These are phyloP conservation scores for Fulmarus glacialis DNA, from an alignment of 2,113 vertebrate genomes.

Conservation along the genomic window DNA sequence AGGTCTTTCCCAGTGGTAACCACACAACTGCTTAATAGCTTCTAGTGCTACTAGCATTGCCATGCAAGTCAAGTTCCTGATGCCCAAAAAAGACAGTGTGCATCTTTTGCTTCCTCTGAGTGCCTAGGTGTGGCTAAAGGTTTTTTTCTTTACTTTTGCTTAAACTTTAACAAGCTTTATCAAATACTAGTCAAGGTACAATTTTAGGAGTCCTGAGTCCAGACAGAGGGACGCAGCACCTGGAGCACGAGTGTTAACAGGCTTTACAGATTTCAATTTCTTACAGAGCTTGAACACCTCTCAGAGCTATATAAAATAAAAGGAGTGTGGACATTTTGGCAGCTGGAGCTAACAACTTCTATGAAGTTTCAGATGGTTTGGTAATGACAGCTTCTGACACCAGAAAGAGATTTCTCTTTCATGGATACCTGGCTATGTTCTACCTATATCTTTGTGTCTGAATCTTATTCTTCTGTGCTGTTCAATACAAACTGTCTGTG, in stretches of 20 bases:
- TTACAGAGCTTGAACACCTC: not conserved
- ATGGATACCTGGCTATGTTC: not conserved
- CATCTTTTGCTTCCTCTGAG: not conserved
- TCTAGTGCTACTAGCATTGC: not conserved
- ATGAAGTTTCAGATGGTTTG: not conserved
- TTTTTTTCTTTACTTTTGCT: not conserved
- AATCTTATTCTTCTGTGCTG: not conserved
- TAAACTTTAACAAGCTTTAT: not conserved
- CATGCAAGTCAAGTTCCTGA: not conserved
- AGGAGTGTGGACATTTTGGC: not conserved
- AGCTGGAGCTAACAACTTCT: not conserved
- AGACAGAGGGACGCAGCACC: not conserved
- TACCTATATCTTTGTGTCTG: not conserved
- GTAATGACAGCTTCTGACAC: not conserved
- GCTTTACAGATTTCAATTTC: not conserved
- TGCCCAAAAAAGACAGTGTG: fast-evolving
- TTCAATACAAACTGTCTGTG: not conserved
- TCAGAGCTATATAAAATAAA: not conserved
- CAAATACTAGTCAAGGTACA: not conserved
- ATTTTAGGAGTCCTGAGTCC: not conserved
- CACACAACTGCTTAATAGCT: not conserved
- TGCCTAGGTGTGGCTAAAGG: not conserved
- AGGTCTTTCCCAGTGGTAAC: not conserved
- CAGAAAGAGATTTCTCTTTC: not conserved
- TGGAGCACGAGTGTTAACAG: not conserved